Evolutionary conservation across 1,140 invertebrate species (phyloP), one percentile per base, ranked within the genome.

Genomic region (Rhynchophorus ferrugineus): DNA sequence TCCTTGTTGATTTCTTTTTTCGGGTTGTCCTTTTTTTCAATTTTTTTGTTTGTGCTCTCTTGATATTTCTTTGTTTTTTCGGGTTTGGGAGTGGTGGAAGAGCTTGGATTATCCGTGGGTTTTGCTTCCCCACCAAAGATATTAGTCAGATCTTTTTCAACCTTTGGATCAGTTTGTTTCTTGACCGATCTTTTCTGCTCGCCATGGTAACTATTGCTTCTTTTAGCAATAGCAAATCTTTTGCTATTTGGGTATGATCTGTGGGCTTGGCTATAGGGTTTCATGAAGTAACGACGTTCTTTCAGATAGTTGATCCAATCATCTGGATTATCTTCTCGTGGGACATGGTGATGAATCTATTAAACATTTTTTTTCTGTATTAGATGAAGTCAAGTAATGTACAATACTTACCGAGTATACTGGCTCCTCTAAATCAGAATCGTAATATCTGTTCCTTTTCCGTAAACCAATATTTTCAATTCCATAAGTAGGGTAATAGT

Each of bases 141-240:
- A 63, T 70, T 74, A 37, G 70, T 76, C 22, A 78, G 60, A 58
- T 78, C 76, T 61, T 73, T 73, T 7, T 75, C 73, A 24, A 74
- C 73, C 69, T 69, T 76, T 20, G 62, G 71, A 62, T 69, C 68
- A 1, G 71, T 71, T 51, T 62, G 48, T 42, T 64, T 56, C 20
- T 54, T 65, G 39, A 19, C 58, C 43, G 56, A 57, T 17, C 50
- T 49, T 51, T 61, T 58, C 44, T 73, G 68, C 19, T 63, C 61
- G 8, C 50, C 45, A n/a, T 24, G 18, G 49, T 62, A 63, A 41
- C 58, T 72, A 61, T 72, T 76, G 54, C 75, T 78, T 21, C 80
- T 69, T 67, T 82, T 82, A 17, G 77, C 69, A n/a, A 83, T 77
- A 11, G 78, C 78, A 61, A 81, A 81, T 2, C 78, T 70, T 70